Conservation (phyloP, 1,140 invertebrate species). For the Nixonia krombeini region DNA sequence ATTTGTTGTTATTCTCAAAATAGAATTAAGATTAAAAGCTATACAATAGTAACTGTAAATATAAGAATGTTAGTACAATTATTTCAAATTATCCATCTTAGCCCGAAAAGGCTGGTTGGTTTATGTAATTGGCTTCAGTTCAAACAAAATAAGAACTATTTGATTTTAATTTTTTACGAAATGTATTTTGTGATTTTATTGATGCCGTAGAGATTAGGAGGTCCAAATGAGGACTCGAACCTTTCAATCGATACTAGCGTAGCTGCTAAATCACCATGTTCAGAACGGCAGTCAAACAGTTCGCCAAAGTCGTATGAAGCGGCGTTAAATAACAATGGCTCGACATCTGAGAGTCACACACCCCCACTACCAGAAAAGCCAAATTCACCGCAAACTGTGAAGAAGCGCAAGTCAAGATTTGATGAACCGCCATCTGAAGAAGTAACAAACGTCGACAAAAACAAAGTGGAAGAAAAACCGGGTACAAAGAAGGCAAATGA, state of each 20-base stretch:
- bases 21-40: no score
- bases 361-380: constrained; percentile 63
- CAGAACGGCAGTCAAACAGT: constrained; percentile 58
- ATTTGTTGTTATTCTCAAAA: no score
- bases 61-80: no score
- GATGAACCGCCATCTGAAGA: constrained; percentile 55
- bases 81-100: no score
- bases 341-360: constrained; percentile 65
- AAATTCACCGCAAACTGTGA: constrained; percentile 48
- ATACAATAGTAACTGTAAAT: no score
- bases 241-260: constrained; percentile 62
- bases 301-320: constrained; percentile 56
- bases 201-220: constrained; percentile 75
- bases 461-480: constrained; percentile 55
- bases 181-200: no score
- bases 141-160: no score
- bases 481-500: constrained; percentile 74
- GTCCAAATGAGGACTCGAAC: constrained; percentile 76
- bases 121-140: no score
- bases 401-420: constrained; percentile 66
- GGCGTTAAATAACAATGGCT: constrained; percentile 63
- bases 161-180: no score
- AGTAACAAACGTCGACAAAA: constrained; percentile 56
- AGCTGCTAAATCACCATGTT: constrained; percentile 54
- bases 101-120: no score